These are phyloP conservation scores for Ochropleura leucogaster DNA, from an alignment of 2,888 invertebrate species.

Conservation along the genomic window DNA sequence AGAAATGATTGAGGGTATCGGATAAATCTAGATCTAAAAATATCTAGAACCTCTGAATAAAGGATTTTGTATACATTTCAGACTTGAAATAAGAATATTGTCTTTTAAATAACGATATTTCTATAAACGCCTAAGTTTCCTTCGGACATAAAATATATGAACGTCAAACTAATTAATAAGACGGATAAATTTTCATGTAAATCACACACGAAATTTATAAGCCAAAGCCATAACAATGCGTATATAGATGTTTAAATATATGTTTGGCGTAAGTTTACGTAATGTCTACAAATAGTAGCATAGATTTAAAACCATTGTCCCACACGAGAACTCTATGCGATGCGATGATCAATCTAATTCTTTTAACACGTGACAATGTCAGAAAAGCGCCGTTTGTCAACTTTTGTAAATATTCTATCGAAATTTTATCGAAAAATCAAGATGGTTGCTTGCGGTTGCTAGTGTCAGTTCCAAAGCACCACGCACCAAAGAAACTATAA, in stretches of 20 bases:
- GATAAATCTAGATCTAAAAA: slow-evolving; percentile 40
- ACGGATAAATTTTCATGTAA: slow-evolving; percentile 51
- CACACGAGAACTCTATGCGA: slow-evolving; percentile 7
- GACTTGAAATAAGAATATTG: slow-evolving; percentile 42
- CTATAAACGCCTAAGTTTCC: slow-evolving; percentile 42
- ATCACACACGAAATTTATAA: slow-evolving; percentile 48
- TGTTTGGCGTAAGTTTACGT: slow-evolving; percentile 36
- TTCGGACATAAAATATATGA: slow-evolving; percentile 36
- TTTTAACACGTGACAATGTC: not conserved
- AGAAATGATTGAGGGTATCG: slow-evolving; percentile 29
- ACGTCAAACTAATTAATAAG: slow-evolving; percentile 38
- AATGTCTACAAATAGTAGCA: slow-evolving; percentile 45
- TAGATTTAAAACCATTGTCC: slow-evolving; percentile 32
- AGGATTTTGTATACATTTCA: slow-evolving; percentile 47
- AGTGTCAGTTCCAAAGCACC: not conserved
- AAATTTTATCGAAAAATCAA: not conserved
- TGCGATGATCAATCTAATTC: not conserved
- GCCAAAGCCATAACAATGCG: slow-evolving; percentile 47
- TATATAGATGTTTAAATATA: slow-evolving; percentile 26
- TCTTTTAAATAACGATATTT: slow-evolving; percentile 37
- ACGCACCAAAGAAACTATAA: not conserved
- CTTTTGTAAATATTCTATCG: not conserved
- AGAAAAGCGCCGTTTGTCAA: not conserved
- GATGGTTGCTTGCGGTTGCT: not conserved
- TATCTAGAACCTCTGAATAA: slow-evolving; percentile 35